Base-by-base conservation (phyloP, 2,888 invertebrate species). In the Diploptera punctata region DNA sequence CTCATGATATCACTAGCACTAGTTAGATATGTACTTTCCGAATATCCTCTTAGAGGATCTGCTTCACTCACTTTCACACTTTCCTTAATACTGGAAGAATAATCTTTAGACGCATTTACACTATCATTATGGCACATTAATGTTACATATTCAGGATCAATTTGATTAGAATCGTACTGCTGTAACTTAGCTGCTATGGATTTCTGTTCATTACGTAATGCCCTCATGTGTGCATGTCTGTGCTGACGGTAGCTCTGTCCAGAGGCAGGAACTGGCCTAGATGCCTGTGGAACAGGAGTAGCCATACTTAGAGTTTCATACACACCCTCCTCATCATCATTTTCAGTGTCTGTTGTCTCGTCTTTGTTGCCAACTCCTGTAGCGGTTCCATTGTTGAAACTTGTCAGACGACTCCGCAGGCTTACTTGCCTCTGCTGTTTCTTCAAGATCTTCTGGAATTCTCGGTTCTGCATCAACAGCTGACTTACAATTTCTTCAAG, bases 401-500 rank as follows among this genome's bases (percentile, higher is more conserved):
- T 65, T 19, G 26, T 87, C 75, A 87, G 81, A 26, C 88, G 81
- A 73, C 87, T 84, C 74, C 88, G 87, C 77, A 87, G 86, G 74
- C 87, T 81, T 72, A 86, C 83, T 73, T 87, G 87, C 26, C 87
- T 84, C 75, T 92, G 89, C 78, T 92, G 92, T 78, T 92, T 92
- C 77, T 91, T 92, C 29, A 93, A 84, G 54, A 93, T 86, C 76
- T 92, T 90, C 77, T 94, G 92, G 76, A 94, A 93, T 75, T 94
- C 94, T 77, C 91, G 88, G 79, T 92, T 94, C 80, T 94, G 92
- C 88, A 94, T 90, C 4, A 95, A 83, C 16, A 95, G 84, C 79
- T 94, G 94, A 0, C 93, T 90, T 67, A 95, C 93, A 62, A 95
- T 91, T 82, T 93, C 87, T 82, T 93, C 91, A 77, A 90, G 84